Evolutionary conservation across 2,113 vertebrate genomes (phyloP), one percentile per base, ranked within the genome.

Genomic region (Coturnix japonica): DNA sequence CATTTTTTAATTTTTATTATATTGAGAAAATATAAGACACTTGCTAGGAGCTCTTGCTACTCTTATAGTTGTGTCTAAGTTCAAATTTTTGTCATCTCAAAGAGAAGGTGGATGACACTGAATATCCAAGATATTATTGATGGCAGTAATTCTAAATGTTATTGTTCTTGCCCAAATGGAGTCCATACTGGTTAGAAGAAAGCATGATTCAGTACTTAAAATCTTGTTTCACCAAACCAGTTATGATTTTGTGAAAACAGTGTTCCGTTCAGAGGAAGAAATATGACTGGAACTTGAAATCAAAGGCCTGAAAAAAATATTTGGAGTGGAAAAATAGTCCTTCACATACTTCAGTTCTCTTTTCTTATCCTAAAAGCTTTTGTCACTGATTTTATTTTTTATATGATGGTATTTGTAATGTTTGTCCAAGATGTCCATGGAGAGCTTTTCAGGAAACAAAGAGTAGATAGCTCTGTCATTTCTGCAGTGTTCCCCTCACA

Each of bases 311-410:
- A 6, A 57, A 64, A 57, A 78, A 83, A n/a, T 6, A 5, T 43
- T 6, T 23, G 3, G 5, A 20, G 13, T 4, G n/a, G 2, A 3
- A 1, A 9, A 2, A 13, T 35, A 19, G 37, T 54, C 2, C 17
- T 21, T 79, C 13, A 3, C 15, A 25, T 70, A 14, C 2, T 1
- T 8, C 25, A 37, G 11, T 35, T 67, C 77, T 23, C 4, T 60
- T 23, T 61, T 20, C 13, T 72, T 64, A 5, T 78, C 26, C 23
- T 87, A 28, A 75, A 75, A 25, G 20, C 3, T 65, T 87, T 61
- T 67, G 13, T 46, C 47, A 23, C 35, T 33, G 22, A 46, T 46
- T 12, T 65, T 37, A 37, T 81, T 88, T 65, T 81, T 88, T 35
- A 8, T 4, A 3, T 3, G 12, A 8, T 46, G 22, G 6, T 53